Evolutionary conservation across 2,888 invertebrate species (phyloP), one percentile per base, ranked within the genome.

Genomic region (Phortica magna): DNA sequence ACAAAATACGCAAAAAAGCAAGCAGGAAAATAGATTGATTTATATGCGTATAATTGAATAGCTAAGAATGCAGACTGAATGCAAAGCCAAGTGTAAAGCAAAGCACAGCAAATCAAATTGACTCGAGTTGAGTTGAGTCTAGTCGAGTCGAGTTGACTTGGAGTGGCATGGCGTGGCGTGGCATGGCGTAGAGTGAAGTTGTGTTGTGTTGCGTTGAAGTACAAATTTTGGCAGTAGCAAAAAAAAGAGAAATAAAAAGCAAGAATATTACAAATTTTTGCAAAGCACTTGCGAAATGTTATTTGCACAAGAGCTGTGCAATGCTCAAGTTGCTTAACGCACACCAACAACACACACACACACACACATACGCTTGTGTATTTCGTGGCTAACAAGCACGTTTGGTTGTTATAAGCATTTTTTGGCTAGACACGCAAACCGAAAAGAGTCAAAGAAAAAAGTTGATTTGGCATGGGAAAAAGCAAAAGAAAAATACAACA

Each of bases 1-100:
- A 53, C 2, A 53, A 53, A 14, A 10, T 5, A 53, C 12, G 1
- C 53, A 14, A 31, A 31, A 31, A 31, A n/a, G 0, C 12, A 53
- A 59, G 17, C 4, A 59, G 59, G 6, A 59, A 59, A 59, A 19
- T 4, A 31, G 31, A 22, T 64, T 39, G 7, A 64, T 39, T 39
- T 39, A 39, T 12, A 39, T 39, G 64, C 31, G 64, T 64, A 31
- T 64, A 64, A 64, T 64, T 64, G 64, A 64, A 64, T 64, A 64
- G 22, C 39, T 64, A 31, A 64, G 31, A 64, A 64, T 64, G 64
- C 64, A 64, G 39, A 31, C 22, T 59, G 59, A 59, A 59, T 4
- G 59, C 39, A 64, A 39, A 31, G 39, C 7, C 64, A 10, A 31
- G 19, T n/a, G 59, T 17, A 59, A 59, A 59, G n/a, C n/a, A 31